Conservation (phyloP, 2,113 vertebrate genomes). For the Sakesphorus luctuosus region DNA sequence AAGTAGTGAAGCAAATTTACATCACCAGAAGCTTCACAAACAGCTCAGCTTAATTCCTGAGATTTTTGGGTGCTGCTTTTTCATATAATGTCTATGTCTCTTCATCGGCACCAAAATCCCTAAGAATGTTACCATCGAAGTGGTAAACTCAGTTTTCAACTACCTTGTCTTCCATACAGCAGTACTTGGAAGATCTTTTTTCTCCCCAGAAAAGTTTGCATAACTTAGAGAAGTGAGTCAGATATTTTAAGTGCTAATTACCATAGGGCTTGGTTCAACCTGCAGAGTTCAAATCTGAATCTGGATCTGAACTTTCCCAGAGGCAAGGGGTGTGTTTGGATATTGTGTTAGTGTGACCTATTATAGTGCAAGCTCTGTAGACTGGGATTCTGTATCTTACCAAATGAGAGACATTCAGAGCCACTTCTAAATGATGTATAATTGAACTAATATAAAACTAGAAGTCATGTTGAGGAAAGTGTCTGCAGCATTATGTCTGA, state of each 20-base stretch:
- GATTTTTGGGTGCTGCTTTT: not conserved
- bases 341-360: not conserved
- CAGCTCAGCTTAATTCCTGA: not conserved
- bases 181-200: not conserved
- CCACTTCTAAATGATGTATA: not conserved
- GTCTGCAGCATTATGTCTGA: not conserved
- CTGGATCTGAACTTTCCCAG: slow-evolving; percentile 44
- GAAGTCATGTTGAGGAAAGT: not conserved
- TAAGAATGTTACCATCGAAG: not conserved
- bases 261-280: slow-evolving; percentile 2
- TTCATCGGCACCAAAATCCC: not conserved
- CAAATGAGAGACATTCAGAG: not conserved
- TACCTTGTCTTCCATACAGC: not conserved
- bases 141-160: not conserved
- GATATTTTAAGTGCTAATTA: slow-evolving; percentile 36
- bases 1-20: not conserved
- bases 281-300: slow-evolving; percentile 32
- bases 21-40: not conserved
- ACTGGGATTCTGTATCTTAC: not conserved
- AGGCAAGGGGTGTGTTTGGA: slow-evolving; percentile 4
- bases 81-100: not conserved
- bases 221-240: not conserved
- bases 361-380: not conserved
- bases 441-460: not conserved
- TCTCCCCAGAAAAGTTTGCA: not conserved